Percentiles rank a stretch among this genome's conserved stretches.
phyloP scores from a whole-genome alignment of 2,888 invertebrate species.

The Campaea margaritaria region DNA sequence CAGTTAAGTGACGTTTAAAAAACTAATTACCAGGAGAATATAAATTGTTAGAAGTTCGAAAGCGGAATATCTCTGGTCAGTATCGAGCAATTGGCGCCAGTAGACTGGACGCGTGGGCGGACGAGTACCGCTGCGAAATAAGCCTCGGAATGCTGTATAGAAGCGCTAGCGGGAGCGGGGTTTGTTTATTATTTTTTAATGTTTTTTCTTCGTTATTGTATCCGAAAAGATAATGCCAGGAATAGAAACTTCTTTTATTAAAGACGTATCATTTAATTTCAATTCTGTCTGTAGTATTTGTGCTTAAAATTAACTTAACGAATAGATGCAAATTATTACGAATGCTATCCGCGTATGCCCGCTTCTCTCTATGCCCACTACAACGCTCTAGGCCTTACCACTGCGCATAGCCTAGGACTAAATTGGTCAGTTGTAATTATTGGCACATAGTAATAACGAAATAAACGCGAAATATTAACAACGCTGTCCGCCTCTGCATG shows the following conservation, averaged over 20 bases:
- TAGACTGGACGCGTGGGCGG: conserved; percentile 66
- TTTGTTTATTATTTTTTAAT: background rate
- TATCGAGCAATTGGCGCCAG: conserved; percentile 63
- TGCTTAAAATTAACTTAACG: too few species aligned
- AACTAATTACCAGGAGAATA: conserved; percentile 53
- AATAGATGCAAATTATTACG: background rate
- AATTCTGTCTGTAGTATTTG: too few species aligned
- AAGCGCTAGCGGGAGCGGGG: conserved; percentile 21
- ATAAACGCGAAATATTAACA: conserved; percentile 2
- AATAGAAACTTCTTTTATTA: too few species aligned
- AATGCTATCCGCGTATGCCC: background rate
- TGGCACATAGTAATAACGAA: conserved; percentile 1
- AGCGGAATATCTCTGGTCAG: conserved; percentile 49
- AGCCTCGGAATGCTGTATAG: conserved; percentile 43
- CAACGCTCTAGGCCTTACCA: background rate
- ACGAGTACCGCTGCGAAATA: conserved; percentile 61
- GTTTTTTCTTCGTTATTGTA: too few species aligned
- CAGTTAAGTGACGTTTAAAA: conserved; percentile 50
- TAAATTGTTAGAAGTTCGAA: conserved; percentile 51
- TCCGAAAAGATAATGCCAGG: too few species aligned
- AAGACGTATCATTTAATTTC: too few species aligned
- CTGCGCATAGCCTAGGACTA: too few species aligned
- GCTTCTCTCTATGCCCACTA: too few species aligned
- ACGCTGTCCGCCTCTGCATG: background rate
- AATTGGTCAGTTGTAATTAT: conserved; percentile 7